These are phyloP conservation scores for Pseudochromis fuscus DNA, from an alignment of 2,797 vertebrate genomes.

Conservation along the genomic window DNA sequence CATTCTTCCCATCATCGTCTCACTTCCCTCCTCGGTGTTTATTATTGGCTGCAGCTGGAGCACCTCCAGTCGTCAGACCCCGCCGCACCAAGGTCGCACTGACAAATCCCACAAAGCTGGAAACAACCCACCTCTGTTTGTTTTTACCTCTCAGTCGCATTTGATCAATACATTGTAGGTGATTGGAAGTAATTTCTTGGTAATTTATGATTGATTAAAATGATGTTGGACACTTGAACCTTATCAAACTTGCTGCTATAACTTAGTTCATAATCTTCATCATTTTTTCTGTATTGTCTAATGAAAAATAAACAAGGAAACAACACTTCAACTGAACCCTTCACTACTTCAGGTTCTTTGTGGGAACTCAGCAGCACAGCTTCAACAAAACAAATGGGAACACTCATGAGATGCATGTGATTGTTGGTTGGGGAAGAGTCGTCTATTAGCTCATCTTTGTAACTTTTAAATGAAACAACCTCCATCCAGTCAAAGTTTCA, in stretches of 20 bases:
- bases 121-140: conserved; percentile 44
- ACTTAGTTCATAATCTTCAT: background rate
- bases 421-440: conserved; percentile 19
- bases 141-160: conserved; percentile 14
- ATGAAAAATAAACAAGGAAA: background rate
- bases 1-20: conserved; percentile 76
- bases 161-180: background rate
- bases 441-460: background rate
- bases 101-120: conserved; percentile 51
- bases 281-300: background rate
- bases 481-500: background rate
- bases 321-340: background rate
- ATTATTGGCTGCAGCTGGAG: conserved; percentile 78
- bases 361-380: too few relatives aligned
- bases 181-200: background rate
- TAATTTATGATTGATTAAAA: background rate
- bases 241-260: background rate
- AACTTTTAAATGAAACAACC: conserved; percentile 10
- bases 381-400: conserved; percentile 1
- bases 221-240: too few relatives aligned
- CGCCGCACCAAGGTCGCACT: conserved; percentile 62
- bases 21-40: conserved; percentile 68
- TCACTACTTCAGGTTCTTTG: background rate
- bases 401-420: background rate
- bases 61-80: conserved; percentile 61